Evolutionary conservation across 2,797 vertebrate species (phyloP).

Genomic region (Iguana delicatissima): DNA sequence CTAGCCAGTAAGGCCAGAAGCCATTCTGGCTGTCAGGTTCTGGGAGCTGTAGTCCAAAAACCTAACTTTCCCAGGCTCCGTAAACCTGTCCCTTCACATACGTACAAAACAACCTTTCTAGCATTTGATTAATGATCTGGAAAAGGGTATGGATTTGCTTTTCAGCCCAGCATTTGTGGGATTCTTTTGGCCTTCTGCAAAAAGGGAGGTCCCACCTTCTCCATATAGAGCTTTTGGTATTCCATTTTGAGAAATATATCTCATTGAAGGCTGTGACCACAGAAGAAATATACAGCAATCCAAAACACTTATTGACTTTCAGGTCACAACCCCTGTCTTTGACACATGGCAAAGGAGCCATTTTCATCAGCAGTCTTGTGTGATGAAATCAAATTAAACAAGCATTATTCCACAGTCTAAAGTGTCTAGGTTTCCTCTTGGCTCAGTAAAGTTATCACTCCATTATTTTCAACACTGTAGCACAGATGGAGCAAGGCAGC

Average conservation of each 20-base stretch:
- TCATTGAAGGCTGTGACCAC: not conserved
- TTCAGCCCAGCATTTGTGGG: not conserved
- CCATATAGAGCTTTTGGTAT: not conserved
- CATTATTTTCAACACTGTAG: constrained; percentile 12
- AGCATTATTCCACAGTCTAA: not conserved
- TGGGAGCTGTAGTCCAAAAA: not conserved
- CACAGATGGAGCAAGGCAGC: not conserved
- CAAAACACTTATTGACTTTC: not conserved
- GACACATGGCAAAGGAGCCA: not conserved
- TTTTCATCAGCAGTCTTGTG: constrained; percentile 7
- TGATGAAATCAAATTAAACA: constrained; percentile 32
- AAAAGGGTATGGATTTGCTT: constrained; percentile 16
- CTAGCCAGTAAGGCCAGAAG: not conserved
- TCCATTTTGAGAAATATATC: constrained; percentile 10
- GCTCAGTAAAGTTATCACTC: not conserved
- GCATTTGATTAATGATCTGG: not conserved
- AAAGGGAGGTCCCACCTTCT: constrained; percentile 8
- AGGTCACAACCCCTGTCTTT: constrained; percentile 21
- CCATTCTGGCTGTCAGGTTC: not conserved
- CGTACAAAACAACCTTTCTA: not conserved
- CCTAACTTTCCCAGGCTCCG: not conserved
- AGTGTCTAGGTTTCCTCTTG: constrained; percentile 9
- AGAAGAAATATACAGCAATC: constrained; percentile 2
- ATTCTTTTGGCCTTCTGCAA: constrained; percentile 7
- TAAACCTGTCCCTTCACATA: not conserved